phyloP scores from a whole-genome alignment of 2,113 vertebrate genomes.

The Tor tambroides region DNA sequence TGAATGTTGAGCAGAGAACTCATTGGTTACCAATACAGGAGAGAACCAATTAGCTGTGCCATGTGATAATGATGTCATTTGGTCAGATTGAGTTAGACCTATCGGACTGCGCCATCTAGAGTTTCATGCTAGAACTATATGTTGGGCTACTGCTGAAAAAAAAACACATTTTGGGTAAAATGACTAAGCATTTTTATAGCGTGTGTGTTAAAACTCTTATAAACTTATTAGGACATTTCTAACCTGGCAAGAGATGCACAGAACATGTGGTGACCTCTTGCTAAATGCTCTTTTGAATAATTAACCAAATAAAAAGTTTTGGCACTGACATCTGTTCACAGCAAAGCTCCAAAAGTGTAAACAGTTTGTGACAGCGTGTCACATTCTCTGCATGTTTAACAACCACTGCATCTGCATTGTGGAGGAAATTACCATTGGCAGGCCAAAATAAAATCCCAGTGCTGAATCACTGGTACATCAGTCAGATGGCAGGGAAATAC shows the following conservation, averaged over 20 bases:
- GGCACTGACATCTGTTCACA: slow-evolving; percentile 8
- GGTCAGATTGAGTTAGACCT: no score
- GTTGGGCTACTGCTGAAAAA: no score
- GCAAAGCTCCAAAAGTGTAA: slow-evolving; percentile 7
- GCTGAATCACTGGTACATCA: slow-evolving; percentile 16
- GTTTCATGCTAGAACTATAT: no score
- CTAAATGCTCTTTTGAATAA: slow-evolving; percentile 24
- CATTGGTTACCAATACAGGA: no score
- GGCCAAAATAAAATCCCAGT: slow-evolving; percentile 12
- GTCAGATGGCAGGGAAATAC: slow-evolving; percentile 24
- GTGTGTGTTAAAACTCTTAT: no score
- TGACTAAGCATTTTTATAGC: no score
- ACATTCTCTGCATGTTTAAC: slow-evolving; percentile 13
- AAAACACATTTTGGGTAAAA: no score
- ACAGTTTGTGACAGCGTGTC: slow-evolving; percentile 11
- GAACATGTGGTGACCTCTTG: slow-evolving; percentile 27
- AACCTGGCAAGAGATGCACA: not conserved
- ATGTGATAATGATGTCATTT: no score
- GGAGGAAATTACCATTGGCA: slow-evolving; percentile 25
- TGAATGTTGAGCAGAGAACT: no score
- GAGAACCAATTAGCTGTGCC: no score
- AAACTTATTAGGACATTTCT: not conserved
- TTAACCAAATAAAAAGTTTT: slow-evolving; percentile 29
- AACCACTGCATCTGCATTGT: slow-evolving; percentile 1
- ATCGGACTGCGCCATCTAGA: no score